Percentiles rank a stretch among this genome's conserved stretches.
Evolutionary conservation across 2,113 vertebrate species (phyloP).

Genomic region (Taxidea taxus): DNA sequence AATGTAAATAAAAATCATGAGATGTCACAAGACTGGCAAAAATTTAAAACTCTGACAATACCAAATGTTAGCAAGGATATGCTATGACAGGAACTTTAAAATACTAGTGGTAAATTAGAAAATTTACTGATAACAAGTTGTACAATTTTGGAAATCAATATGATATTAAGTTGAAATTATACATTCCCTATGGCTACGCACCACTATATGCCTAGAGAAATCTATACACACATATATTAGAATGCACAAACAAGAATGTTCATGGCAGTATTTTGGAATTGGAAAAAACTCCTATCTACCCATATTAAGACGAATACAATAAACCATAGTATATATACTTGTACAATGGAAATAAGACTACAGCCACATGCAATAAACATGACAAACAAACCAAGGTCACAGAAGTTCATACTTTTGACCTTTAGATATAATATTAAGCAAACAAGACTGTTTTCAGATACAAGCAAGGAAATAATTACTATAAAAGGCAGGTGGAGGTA

Average conservation of each 20-base stretch:
- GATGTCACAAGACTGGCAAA: background rate
- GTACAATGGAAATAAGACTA: background rate
- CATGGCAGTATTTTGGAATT: background rate
- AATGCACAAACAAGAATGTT: background rate
- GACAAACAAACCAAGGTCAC: background rate
- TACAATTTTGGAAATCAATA: background rate
- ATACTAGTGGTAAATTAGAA: background rate
- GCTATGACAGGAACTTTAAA: background rate
- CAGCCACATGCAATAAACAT: background rate
- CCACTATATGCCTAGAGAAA: background rate
- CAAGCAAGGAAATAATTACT: background rate
- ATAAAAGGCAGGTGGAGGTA: background rate
- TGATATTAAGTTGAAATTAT: slow-evolving; percentile 3
- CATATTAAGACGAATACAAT: background rate
- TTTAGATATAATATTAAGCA: background rate
- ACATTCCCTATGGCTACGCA: background rate
- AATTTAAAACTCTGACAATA: background rate
- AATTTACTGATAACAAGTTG: background rate
- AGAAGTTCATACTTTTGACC: background rate
- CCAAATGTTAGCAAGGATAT: background rate
- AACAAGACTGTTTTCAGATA: background rate
- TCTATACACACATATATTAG: background rate
- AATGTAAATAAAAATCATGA: background rate
- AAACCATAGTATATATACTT: background rate
- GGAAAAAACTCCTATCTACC: background rate